Conservation (phyloP, 2,797 vertebrate species). For the Acomys russatus region DNA sequence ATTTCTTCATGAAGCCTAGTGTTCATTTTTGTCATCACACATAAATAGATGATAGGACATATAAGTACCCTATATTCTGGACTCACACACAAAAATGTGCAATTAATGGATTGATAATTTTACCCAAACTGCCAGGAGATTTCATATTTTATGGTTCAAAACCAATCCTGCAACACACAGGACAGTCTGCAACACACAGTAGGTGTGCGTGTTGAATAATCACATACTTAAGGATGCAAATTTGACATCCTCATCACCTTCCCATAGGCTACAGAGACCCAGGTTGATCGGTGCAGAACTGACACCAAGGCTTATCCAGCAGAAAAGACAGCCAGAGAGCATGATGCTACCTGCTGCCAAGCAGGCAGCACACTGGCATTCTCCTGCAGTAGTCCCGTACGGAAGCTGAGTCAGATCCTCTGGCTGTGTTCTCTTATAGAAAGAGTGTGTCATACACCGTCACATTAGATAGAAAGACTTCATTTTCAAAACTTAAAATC, state of each 20-base stretch:
- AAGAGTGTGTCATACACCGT: not conserved
- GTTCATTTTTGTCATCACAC: not conserved
- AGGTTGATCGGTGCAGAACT: not conserved
- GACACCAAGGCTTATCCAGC: not conserved
- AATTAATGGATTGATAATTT: slow-evolving; percentile 5
- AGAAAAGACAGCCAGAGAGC: not conserved
- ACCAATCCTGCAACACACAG: not conserved
- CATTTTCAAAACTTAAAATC: not conserved
- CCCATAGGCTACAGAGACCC: not conserved
- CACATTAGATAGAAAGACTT: not conserved
- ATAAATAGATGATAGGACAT: not conserved
- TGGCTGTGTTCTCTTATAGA: not conserved
- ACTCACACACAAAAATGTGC: not conserved
- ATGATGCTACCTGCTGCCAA: not conserved
- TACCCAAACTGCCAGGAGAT: not conserved
- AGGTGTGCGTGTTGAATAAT: slow-evolving; percentile 17
- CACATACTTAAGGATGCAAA: slow-evolving; percentile 1
- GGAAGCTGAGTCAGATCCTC: not conserved
- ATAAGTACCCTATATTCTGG: not conserved
- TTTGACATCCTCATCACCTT: slow-evolving; percentile 21
- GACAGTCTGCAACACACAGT: not conserved
- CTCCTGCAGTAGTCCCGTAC: not conserved
- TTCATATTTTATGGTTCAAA: not conserved
- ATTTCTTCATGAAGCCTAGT: not conserved
- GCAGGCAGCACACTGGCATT: not conserved